Evolutionary conservation across 1,140 invertebrate genomes (phyloP), one percentile per base, ranked within the genome.

Genomic region (Halictus rubicundus): DNA sequence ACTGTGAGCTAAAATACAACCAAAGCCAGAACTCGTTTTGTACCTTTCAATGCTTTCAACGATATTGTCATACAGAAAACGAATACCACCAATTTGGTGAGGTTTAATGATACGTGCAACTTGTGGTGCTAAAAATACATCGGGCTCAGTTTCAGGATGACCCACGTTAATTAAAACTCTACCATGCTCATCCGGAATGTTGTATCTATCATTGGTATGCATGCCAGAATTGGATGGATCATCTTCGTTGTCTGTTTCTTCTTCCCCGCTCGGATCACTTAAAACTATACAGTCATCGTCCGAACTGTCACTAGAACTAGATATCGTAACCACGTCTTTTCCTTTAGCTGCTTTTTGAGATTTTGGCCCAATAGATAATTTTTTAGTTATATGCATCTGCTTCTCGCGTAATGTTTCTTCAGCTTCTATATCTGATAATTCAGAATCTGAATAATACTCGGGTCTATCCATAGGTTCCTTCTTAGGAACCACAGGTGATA

Each of bases 1-100:
- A 27, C 98, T 99, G 94, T 99, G 99, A 9, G 99, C 99, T 32
- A 99, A 94, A 85, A 99, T 99, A 90, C 99, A 99, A 25, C 99
- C 99, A 93, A 99, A 99, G 21, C 98, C 98, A 70, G 95, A 95
- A 3, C 97, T 98, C n/a, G 95, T 97, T 64, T 97, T 96, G 89
- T 96, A 99, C 78, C 97, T 94, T 64, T 97, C 96, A 46, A 97
- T 94, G 46, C 97, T 98, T 92, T 99, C 98, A 78, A 99, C 97
- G 39, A 99, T 96, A 90, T 99, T 99, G 91, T 99, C 98, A 93
- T 97, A 99, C 25, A 99, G 92, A 93, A 99, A 99, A 65, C 98
- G 94, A 54, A 99, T 97, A 2, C 99, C 98, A 71, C 98, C 98
- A 92, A 99, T 99, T 95, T 98, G 94, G 95, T 99, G 99, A 8